Base-by-base conservation (phyloP, 2,888 invertebrate species). In the Cataglyphis altisquamis region DNA sequence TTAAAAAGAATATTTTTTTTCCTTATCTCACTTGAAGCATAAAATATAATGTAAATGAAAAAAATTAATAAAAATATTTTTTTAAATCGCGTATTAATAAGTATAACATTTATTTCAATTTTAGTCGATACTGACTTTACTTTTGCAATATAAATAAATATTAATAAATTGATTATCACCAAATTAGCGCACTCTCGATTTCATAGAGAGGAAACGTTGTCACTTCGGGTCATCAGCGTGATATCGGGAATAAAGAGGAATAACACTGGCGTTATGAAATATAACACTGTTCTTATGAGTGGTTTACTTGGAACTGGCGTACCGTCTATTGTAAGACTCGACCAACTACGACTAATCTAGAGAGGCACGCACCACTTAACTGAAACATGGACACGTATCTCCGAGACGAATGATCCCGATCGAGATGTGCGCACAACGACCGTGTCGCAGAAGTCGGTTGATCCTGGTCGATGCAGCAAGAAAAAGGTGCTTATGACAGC, bases 401-500 rank as follows among this genome's bases (percentile, higher is more conserved):
- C 15, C 8, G 18, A 18, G 9, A 5, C 21, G 12, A 18, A 39
- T 12, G 12, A 32, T 62, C 15, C n/a, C 45, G 63, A 63, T 48
- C 57, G 15, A 52, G 60, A 52, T 41, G 18, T 74, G 5, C n/a
- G 29, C 36, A n/a, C n/a, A 3, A n/a, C 10, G 32, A 21, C n/a
- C 25, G 10, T 25, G n/a, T 55, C 18, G 9, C 15, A 1, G 3
- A 21, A 32, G 32, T 48, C 45, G n/a, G 12, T 9, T 3, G n/a
- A 32, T 82, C 45, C 25, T 12, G 36, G 12, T 67, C 41, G 18
- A 45, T 3, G 41, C 12, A 25, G 15, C 57, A 68, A 67, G 29
- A 67, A 68, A 84, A 62, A 41, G 25, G 68, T 48, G 52, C 52
- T 18, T 52, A 18, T 52, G n/a, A 52, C 60, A 75, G 25, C 25